Conservation (phyloP, 2,113 vertebrate species). For the Alaudala cheleensis region DNA sequence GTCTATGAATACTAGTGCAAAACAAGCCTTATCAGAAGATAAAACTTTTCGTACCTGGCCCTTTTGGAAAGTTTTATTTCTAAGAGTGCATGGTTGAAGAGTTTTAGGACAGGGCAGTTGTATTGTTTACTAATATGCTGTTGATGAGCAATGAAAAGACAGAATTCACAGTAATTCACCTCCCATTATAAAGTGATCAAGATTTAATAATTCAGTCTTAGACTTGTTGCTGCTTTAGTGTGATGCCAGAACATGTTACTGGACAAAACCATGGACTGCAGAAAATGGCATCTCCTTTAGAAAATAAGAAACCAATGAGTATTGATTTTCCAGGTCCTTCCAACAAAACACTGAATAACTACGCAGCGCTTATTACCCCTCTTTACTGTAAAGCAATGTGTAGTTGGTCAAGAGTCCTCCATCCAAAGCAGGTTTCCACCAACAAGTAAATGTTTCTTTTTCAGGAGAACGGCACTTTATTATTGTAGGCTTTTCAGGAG, state of each 20-base stretch:
- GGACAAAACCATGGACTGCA: not conserved
- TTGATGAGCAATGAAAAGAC: not conserved
- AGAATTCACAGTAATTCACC: not conserved
- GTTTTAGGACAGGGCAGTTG: not conserved
- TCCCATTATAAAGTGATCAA: not conserved
- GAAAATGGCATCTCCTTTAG: not conserved
- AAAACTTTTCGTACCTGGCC: not conserved
- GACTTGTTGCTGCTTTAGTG: not conserved
- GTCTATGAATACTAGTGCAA: not conserved
- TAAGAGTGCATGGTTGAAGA: not conserved
- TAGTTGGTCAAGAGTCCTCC: slow-evolving; percentile 24
- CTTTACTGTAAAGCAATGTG: slow-evolving; percentile 62
- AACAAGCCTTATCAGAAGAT: not conserved
- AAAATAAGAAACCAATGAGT: not conserved
- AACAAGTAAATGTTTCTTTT: slow-evolving; percentile 65
- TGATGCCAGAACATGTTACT: not conserved
- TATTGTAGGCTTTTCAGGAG: slow-evolving; percentile 55
- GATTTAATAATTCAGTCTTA: not conserved
- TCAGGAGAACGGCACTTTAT: slow-evolving; percentile 63
- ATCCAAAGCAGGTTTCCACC: slow-evolving; percentile 54
- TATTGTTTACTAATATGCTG: not conserved
- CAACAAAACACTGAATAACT: not conserved
- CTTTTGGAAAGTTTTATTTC: not conserved
- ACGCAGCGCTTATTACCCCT: slow-evolving; percentile 22
- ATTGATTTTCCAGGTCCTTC: not conserved